A percentile compares a stretch with the other conserved stretches of the same genome.
phyloP scores from a whole-genome alignment of 2,113 vertebrate genomes.

The Tympanuchus pallidicinctus region DNA sequence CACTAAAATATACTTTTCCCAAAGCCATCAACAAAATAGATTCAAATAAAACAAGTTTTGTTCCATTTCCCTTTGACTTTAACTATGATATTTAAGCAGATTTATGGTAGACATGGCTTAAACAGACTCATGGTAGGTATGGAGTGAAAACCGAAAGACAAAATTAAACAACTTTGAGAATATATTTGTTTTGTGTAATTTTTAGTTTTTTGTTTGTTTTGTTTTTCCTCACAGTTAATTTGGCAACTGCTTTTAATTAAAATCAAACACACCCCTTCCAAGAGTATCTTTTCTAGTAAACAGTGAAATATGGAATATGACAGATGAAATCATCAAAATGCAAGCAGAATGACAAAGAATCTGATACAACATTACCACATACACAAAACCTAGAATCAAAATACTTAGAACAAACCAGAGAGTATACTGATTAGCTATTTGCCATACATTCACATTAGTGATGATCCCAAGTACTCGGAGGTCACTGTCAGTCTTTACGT shows the following conservation, averaged over 20 bases:
- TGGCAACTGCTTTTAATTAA: not conserved
- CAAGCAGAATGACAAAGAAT: not conserved
- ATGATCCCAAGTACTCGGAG: not conserved
- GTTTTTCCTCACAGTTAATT: not conserved
- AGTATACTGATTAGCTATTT: not conserved
- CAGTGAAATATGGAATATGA: not conserved
- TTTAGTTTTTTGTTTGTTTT: not conserved
- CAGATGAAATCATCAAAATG: slow-evolving; percentile 19
- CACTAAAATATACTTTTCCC: not conserved
- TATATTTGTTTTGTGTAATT: not conserved
- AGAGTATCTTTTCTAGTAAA: not conserved
- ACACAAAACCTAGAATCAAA: not conserved
- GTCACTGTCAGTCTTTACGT: not conserved
- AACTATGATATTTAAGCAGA: not conserved
- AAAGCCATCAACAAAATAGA: not conserved
- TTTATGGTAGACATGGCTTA: not conserved
- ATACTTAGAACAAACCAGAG: not conserved
- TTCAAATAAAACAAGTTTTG: not conserved
- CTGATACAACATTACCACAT: not conserved
- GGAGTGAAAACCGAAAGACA: not conserved
- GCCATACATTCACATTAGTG: not conserved
- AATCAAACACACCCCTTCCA: not conserved
- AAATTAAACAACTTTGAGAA: not conserved
- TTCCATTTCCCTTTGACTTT: not conserved
- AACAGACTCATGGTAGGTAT: not conserved